Conservation (phyloP, 2,113 vertebrate species). For the Pseudopipra pipra region DNA sequence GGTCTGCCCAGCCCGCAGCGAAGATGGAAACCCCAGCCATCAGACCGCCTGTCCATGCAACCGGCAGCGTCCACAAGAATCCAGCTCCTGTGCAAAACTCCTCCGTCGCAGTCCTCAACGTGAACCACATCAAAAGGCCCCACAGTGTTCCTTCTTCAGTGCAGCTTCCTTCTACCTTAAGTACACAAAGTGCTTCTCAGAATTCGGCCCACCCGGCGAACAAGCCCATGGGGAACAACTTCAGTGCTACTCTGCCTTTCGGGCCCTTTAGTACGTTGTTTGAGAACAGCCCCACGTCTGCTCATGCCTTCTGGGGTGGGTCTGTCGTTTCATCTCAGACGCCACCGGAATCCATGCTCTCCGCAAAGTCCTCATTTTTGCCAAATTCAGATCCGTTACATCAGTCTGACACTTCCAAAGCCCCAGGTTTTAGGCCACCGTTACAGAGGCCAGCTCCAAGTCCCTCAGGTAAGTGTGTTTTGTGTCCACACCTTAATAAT, state of each 20-base stretch:
- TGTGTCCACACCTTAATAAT: accelerated
- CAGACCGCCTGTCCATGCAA: slow-evolving; percentile 71
- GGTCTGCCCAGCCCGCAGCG: slow-evolving; percentile 71
- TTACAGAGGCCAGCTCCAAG: slow-evolving; percentile 93
- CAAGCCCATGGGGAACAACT: slow-evolving; percentile 90
- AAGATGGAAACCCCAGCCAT: slow-evolving; percentile 79
- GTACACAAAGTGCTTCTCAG: slow-evolving; percentile 95
- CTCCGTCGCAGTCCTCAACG: slow-evolving; percentile 76
- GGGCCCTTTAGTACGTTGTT: slow-evolving; percentile 96
- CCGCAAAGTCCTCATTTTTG: slow-evolving; percentile 86
- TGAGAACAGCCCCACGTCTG: slow-evolving; percentile 88
- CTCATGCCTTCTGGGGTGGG: slow-evolving; percentile 95
- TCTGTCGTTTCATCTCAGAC: slow-evolving; percentile 92
- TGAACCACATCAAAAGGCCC: slow-evolving; percentile 81
- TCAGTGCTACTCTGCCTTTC: slow-evolving; percentile 88
- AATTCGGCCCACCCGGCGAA: slow-evolving; percentile 85
- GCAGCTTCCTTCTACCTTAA: slow-evolving; percentile 91
- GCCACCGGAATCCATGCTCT: slow-evolving; percentile 85
- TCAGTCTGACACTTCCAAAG: slow-evolving; percentile 95
- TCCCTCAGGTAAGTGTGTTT: slow-evolving; percentile 84
- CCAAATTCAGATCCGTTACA: slow-evolving; percentile 93
- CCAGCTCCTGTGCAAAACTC: slow-evolving; percentile 76
- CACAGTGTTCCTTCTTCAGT: slow-evolving; percentile 85
- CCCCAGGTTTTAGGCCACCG: slow-evolving; percentile 92
- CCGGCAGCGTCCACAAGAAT: slow-evolving; percentile 74